Percentiles rank a stretch among this genome's conserved stretches.
Conservation (phyloP, 2,113 vertebrate genomes). For the Hippoglossus stenolepis region DNA sequence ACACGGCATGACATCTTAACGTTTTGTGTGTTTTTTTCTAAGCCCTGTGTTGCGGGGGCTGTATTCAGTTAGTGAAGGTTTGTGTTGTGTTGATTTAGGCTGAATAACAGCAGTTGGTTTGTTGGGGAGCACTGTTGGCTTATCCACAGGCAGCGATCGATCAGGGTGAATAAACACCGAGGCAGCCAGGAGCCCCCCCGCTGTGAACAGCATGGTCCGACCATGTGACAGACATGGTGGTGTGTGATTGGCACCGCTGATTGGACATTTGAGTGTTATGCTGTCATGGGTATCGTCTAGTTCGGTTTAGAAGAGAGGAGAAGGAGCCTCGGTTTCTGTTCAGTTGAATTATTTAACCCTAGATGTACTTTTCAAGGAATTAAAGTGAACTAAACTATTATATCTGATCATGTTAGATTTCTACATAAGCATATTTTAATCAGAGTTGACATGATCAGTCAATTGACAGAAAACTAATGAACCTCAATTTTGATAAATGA, state of each 20-base stretch:
- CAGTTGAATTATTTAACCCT: not conserved
- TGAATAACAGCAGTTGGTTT: constrained; percentile 74
- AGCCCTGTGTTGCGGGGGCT: not conserved
- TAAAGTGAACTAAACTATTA: not conserved
- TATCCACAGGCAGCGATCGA: constrained; percentile 74
- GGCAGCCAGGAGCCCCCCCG: constrained; percentile 55
- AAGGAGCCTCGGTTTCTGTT: constrained; percentile 29
- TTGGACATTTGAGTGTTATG: constrained; percentile 53
- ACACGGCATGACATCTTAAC: constrained; percentile 17
- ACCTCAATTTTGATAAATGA: not conserved
- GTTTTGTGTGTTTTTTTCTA: not conserved
- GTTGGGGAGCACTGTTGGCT: constrained; percentile 68
- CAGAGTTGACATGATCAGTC: not conserved
- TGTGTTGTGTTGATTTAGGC: constrained; percentile 59
- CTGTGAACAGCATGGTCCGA: constrained; percentile 59
- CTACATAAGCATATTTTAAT: not conserved
- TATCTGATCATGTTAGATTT: constrained; percentile 21
- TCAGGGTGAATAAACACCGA: constrained; percentile 75
- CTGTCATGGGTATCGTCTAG: constrained; percentile 53
- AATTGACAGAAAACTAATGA: constrained; percentile 12
- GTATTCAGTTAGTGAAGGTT: constrained; percentile 27
- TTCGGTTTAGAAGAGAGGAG: constrained; percentile 17
- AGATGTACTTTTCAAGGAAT: constrained; percentile 4
- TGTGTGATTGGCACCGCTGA: constrained; percentile 69
- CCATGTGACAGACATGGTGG: constrained; percentile 71